Base-by-base conservation (phyloP, 2,113 vertebrate species). In the Epinephelus lanceolatus region DNA sequence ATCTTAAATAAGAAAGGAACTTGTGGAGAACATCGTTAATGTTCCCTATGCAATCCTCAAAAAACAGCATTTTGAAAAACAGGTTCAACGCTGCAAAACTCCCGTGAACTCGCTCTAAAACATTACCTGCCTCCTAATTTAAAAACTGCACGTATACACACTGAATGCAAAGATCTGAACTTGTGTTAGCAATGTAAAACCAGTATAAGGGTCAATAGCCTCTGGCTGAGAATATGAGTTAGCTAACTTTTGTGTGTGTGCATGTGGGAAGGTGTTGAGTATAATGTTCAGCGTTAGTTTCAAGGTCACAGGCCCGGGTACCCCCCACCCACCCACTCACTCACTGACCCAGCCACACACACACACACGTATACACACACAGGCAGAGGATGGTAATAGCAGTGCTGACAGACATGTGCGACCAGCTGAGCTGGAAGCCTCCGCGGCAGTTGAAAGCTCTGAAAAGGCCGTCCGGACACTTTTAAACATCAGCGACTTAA, bases 331-430 rank as follows among this genome's bases (percentile, higher is more conserved):
- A 65, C 69, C 15, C 56, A 53, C 78, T 60, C 69, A 68, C 82
- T 65, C 69, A 68, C 82, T 65, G 82, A 84, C 86, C 59, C 74
- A 63, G 57, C 42, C 65, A 78, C 74, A 81, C 76, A 72, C 63
- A 69, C 57, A 23, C 76, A 67, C 77, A 60, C 13, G 25, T 72
- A 23, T 61, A 71, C 73, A 78, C 79, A 63, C 55, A 63, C 45
- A 27, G 14, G 51, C 42, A 45, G 42, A 45, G 96, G 97, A 97
- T 97, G 96, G 96, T 97, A 98, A 98, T 98, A 98, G 97, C 96
- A 86, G 89, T 88, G 97, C 91, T 99, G 98, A 99, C 97, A 97
- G 98, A 99, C 96, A 94, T 93, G 94, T 95, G 95, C 95, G 94
- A 96, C 96, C 97, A 98, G 96, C 97, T 99, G 98, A 95, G 87